Evolutionary conservation across 53 echinoderm and acorn worm genomes (phyloP), one percentile per base, ranked within the genome.

Genomic region (Crossaster papposus): DNA sequence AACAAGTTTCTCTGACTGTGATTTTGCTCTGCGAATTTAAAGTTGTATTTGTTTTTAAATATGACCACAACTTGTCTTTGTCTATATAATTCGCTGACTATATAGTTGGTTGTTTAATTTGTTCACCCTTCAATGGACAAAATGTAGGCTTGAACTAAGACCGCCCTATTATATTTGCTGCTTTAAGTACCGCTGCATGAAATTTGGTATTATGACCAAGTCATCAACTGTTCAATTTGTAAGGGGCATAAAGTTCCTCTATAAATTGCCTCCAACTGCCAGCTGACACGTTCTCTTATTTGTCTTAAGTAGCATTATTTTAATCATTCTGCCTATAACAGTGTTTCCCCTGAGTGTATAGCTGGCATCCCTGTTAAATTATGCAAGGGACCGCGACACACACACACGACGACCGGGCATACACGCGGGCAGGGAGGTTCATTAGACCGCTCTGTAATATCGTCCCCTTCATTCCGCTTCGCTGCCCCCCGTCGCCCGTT

Each of bases 391-490:
- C 36, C 37, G 38, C 83, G 9, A 9, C 12, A 15, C 65, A n/a
- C n/a, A n/a, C n/a, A n/a, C n/a, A n/a, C n/a, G n/a, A n/a, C n/a
- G n/a, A n/a, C n/a, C n/a, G n/a, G 29, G 63, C 52, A 31, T 77
- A 26, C 51, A 44, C 83, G 83, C 37, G 75, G 24, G 26, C 36
- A 24, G 54, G 23, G 33, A 20, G 26, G 7, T 85, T 85, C 70
- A 85, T 85, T 71, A 54, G 85, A 72, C 54, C 85, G 73, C 71
- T 17, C 38, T 55, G 85, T 72, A 85, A 85, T 85, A 73, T 72
- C 28, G 73, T 44, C 44, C 51, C 85, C 51, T 72, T 85, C 85
- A 85, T 85, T 85, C 85, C 85, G 73, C 85, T 73, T 52, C 85
- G 85, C 72, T 85, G 54, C 26, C 72, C n/a, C 53, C 85, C 72